Evolutionary conservation across 2,797 vertebrate genomes (phyloP), one percentile per base, ranked within the genome.

Genomic region (Pterois miles): DNA sequence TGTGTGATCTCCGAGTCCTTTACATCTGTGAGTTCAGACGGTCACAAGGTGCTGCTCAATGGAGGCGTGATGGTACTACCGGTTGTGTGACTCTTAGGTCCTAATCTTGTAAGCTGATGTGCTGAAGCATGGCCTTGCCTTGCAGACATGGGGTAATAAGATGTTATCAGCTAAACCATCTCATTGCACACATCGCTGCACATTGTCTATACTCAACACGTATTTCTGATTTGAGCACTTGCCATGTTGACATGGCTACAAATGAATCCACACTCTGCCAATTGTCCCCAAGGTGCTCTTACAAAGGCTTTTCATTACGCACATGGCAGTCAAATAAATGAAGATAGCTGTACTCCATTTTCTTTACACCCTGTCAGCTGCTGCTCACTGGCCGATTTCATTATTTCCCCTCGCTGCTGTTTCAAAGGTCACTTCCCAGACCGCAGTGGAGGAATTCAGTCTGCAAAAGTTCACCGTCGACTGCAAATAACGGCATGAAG

Each of bases 301-400:
- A 52, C 40, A 67, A 69, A 80, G 71, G 64, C 25, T 80, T 85
- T 85, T 83, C 67, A 85, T 79, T 79, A 71, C 27, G 38, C 68
- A 69, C 57, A 46, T 6, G 3, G 18, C 72, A 76, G 77, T 70
- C 34, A 0, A 27, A 81, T 81, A 43, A 81, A 86, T 68, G 62
- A 62, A 52, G 46, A 78, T 70, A 27, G 75, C 65, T 29, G 38
- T 10, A 2, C 48, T 78, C 29, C 1, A 1, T 68, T 48, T 69
- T 75, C 50, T 72, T 64, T 48, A 53, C 62, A 57, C 38, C 36
- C 40, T 40, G 71, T 89, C 70, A 54, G 64, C 79, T 68, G 66
- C 59, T 70, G 48, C 43, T 71, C 65, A 73, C 53, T 23, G 54
- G 33, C 53, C 48, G 74, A 62, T 78, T 83, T 72, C 77, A 79